Evolutionary conservation across 2,888 invertebrate species (phyloP).

Genomic region (Phortica okadai): DNA sequence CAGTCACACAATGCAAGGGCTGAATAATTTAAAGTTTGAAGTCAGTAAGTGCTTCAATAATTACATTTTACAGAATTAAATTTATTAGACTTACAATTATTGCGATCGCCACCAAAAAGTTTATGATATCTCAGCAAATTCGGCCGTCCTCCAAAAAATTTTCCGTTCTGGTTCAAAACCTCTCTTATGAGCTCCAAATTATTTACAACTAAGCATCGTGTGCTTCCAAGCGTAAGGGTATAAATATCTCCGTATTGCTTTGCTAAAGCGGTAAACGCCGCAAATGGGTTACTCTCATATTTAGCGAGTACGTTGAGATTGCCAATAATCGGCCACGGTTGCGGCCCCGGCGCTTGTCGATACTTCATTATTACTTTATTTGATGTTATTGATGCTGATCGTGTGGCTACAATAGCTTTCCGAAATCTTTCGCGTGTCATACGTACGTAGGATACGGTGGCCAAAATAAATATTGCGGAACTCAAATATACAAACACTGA

Average conservation of each 20-base stretch:
- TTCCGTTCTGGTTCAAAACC: conserved; percentile 87
- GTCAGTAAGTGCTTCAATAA: not conserved
- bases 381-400: not conserved
- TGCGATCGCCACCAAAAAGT: conserved; percentile 89
- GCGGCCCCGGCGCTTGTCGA: conserved; percentile 81
- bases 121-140: conserved; percentile 88
- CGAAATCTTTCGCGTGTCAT: not conserved
- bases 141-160: conserved; percentile 89
- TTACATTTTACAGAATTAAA: not conserved
- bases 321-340: conserved; percentile 83
- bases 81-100: conserved; percentile 85
- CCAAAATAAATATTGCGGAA: conserved; percentile 36
- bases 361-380: conserved; percentile 24
- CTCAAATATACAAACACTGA: conserved; percentile 39
- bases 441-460: conserved; percentile 11
- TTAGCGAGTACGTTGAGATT: conserved; percentile 83
- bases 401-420: conserved; percentile 15
- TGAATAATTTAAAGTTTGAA: conserved; percentile 64
- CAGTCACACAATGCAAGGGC: conserved; percentile 92
- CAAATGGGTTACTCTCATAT: conserved; percentile 81
- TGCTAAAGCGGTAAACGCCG: conserved; percentile 83
- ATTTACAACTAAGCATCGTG: conserved; percentile 86
- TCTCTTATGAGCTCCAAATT: conserved; percentile 84
- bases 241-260: conserved; percentile 85
- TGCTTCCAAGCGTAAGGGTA: conserved; percentile 82